Evolutionary conservation across 1,140 invertebrate species (phyloP), one percentile per base, ranked within the genome.

Genomic region (Cepaea nemoralis): DNA sequence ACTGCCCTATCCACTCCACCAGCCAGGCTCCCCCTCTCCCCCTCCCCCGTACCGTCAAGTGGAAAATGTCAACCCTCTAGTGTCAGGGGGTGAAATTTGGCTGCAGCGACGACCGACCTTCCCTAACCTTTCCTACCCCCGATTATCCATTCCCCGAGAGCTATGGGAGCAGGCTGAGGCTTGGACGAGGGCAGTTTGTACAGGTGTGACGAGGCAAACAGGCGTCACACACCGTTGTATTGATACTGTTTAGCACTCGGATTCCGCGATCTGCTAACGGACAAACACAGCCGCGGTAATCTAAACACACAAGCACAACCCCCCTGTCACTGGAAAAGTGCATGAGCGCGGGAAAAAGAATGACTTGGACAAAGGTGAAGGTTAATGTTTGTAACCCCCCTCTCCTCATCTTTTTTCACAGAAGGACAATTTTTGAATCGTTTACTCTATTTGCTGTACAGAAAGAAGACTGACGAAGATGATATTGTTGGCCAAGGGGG

Each of bases 161-260:
- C 59, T 63, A 8, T 5, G 59, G 22, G 59, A 6, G 16, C 59
- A 63, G 33, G 59, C 16, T 63, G n/a, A n/a, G n/a, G 22, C n/a
- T 27, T 63, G 59, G 59, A 63, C 33, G 59, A 63, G 27, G n/a
- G n/a, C n/a, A 2, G 59, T 63, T 63, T 63, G 59, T 63, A 63
- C 59, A 63, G 59, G 59, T 63, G 59, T 63, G 59, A 63, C 59
- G n/a, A 63, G n/a, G 59, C 27, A 63, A 63, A 63, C 59, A 63
- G 59, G 27, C 59, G 59, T 31, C 59, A 6, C 6, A 63, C 59
- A 63, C n/a, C 59, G 59, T 63, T 63, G 27, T 63, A 63, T 63
- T 63, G 59, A 63, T 63, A 63, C 59, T 63, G 59, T 63, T 63
- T 63, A 63, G n/a, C 59, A 31, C 59, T 31, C 27, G n/a, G n/a